Conservation (phyloP, 2,113 vertebrate species). For the Pontoporia blainvillei region DNA sequence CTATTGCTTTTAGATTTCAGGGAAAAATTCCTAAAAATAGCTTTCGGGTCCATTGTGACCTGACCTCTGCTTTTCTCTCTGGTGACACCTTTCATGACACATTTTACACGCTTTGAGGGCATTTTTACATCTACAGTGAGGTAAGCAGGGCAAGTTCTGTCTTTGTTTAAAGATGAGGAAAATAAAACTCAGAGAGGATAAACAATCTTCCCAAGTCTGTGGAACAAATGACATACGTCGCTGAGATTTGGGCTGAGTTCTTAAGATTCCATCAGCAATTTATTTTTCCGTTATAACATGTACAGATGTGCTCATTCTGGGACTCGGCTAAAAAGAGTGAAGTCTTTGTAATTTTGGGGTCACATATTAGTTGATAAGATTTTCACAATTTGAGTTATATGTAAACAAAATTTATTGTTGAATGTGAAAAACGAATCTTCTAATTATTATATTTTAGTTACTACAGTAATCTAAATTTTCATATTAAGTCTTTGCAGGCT, state of each 20-base stretch:
- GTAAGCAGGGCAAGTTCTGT: neutral
- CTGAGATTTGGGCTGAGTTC: neutral
- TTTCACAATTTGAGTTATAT: neutral
- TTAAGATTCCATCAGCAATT: conserved; percentile 10
- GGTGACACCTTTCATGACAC: neutral
- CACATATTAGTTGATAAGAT: neutral
- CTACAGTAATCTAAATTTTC: neutral
- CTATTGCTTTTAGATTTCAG: neutral
- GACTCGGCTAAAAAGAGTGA: neutral
- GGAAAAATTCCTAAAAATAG: neutral
- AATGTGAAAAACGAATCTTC: neutral
- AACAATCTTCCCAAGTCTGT: neutral
- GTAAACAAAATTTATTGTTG: neutral
- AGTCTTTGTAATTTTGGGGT: neutral
- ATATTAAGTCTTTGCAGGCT: neutral
- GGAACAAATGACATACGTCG: neutral
- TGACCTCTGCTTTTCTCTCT: neutral
- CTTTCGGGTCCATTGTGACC: neutral
- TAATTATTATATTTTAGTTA: neutral
- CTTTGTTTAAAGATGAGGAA: neutral
- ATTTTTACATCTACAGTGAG: neutral
- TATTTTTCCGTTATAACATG: neutral
- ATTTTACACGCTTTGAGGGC: neutral
- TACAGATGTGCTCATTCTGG: neutral
- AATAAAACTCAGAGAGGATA: neutral